Evolutionary conservation across 2,888 invertebrate species (phyloP).

Genomic region (Limnephilus rhombicus): DNA sequence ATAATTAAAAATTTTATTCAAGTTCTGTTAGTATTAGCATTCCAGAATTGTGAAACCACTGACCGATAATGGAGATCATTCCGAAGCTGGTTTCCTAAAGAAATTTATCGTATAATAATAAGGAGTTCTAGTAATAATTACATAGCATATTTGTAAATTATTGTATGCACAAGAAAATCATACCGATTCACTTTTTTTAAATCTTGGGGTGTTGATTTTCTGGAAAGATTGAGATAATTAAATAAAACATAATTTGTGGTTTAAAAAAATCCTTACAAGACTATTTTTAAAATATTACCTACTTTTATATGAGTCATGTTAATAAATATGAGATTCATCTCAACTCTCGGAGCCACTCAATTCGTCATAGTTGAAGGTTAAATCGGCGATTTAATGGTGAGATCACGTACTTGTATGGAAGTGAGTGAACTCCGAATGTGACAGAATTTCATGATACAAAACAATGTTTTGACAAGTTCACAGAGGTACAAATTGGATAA

Average conservation of each 20-base stretch:
- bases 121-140: not conserved
- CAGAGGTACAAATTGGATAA: not conserved
- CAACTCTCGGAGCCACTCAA: not conserved
- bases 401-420: conserved; percentile 16
- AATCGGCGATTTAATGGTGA: conserved; percentile 17
- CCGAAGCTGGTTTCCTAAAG: not conserved
- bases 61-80: not conserved
- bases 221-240: too few relatives aligned
- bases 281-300: not conserved
- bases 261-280: not conserved
- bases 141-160: too few relatives aligned
- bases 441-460: conserved; percentile 8
- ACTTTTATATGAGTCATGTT: not conserved
- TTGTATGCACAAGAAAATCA: too few relatives aligned
- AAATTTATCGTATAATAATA: not conserved
- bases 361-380: conserved; percentile 34
- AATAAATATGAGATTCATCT: conserved; percentile 4
- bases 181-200: too few relatives aligned
- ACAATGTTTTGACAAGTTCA: not conserved
- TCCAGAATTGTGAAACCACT: too few relatives aligned
- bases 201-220: too few relatives aligned
- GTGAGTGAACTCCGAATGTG: conserved; percentile 29
- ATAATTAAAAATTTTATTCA: too few relatives aligned
- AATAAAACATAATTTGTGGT: not conserved
- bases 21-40: too few relatives aligned